These are phyloP conservation scores for Sarcoramphus papa DNA, from an alignment of 2,797 vertebrate genomes.

Conservation along the genomic window DNA sequence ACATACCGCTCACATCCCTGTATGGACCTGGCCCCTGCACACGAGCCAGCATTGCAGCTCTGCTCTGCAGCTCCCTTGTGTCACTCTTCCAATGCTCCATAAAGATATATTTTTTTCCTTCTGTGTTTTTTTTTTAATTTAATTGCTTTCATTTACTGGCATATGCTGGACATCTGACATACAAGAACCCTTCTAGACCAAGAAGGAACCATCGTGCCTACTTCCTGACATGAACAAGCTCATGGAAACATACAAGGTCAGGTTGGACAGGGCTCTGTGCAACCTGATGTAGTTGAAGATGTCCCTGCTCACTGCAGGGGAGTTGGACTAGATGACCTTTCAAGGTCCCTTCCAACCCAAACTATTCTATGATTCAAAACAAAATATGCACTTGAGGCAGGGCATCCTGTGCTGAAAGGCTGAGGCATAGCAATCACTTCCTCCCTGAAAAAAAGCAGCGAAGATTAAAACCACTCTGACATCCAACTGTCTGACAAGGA, in stretches of 20 bases:
- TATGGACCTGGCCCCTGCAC: neutral
- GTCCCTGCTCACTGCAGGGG: neutral
- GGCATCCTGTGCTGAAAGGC: slow-evolving; percentile 18
- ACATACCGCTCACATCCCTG: neutral
- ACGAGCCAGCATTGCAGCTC: neutral
- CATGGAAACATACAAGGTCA: neutral
- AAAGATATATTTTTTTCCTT: neutral
- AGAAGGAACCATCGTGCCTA: neutral
- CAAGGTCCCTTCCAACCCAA: neutral
- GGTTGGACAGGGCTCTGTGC: neutral
- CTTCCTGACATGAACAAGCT: neutral
- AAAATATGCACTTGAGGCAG: slow-evolving; percentile 4
- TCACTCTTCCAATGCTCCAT: neutral
- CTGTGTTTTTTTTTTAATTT: neutral
- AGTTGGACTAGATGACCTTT: neutral
- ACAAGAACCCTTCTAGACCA: neutral
- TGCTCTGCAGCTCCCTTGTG: neutral
- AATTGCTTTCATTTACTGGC: neutral
- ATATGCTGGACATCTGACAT: neutral
- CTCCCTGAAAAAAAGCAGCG: neutral
- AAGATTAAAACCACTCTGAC: neutral
- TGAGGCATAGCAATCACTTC: neutral
- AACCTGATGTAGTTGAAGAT: neutral
- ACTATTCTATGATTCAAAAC: neutral
- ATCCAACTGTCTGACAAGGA: neutral